These are phyloP conservation scores for Cheilosia impressa DNA, from an alignment of 2,888 invertebrate species.

Conservation along the genomic window DNA sequence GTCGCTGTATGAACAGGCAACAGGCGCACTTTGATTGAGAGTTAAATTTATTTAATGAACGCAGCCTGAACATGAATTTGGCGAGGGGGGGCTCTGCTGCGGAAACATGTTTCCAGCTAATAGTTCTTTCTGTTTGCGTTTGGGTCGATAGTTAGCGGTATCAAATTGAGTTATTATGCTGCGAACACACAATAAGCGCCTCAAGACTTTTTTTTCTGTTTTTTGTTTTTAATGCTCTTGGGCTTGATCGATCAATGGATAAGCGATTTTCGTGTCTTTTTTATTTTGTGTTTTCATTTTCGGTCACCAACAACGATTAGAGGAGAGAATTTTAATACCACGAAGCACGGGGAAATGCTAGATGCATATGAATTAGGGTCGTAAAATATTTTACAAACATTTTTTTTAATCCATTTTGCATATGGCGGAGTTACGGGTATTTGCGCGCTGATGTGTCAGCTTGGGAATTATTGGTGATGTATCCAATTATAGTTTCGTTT, in stretches of 20 bases:
- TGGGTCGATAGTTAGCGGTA: conserved; percentile 1
- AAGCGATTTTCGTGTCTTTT: conserved; percentile 4
- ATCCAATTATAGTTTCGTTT: conserved; percentile 55
- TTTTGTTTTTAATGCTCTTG: conserved; percentile 37
- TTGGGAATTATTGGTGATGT: conserved; percentile 48
- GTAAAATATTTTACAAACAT: conserved; percentile 27
- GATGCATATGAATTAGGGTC: conserved; percentile 57
- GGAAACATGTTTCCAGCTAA: conserved; percentile 25
- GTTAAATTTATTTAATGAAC: conserved; percentile 24
- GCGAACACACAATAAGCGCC: conserved; percentile 43
- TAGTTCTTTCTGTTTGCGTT: conserved; percentile 11
- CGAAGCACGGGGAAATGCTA: conserved; percentile 24
- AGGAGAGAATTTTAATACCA: conserved; percentile 23
- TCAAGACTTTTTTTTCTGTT: conserved; percentile 3
- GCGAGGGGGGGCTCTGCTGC: not conserved
- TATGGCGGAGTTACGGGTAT: conserved; percentile 20
- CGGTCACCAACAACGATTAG: conserved; percentile 20
- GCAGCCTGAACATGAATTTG: not conserved
- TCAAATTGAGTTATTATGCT: conserved; percentile 50
- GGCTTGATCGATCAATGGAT: conserved; percentile 48
- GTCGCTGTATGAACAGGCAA: not conserved
- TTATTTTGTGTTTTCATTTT: conserved; percentile 5
- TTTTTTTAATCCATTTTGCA: conserved; percentile 7
- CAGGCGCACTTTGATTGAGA: conserved; percentile 37
- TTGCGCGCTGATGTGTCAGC: conserved; percentile 43